Conservation (phyloP, 2,113 vertebrate genomes). For the Apteryx mantelli region DNA sequence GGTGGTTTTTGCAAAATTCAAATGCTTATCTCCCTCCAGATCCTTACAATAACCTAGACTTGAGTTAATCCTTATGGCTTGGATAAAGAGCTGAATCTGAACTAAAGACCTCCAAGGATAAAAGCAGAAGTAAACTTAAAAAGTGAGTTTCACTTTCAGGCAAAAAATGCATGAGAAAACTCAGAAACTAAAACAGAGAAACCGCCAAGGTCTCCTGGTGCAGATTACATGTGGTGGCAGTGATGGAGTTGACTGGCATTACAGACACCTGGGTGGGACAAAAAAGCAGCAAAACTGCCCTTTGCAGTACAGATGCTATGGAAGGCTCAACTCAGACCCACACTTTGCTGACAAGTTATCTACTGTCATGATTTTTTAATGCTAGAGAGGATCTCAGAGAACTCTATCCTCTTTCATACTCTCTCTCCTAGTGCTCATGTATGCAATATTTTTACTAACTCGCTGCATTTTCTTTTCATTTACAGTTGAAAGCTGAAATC, state of each 20-base stretch:
- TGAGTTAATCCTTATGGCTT: background rate
- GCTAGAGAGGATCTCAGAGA: background rate
- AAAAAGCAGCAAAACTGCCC: background rate
- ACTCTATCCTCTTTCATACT: background rate
- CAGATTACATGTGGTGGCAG: background rate
- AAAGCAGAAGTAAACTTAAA: background rate
- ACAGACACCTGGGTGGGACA: background rate
- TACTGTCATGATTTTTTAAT: background rate
- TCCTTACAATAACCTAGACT: background rate
- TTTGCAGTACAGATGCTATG: background rate
- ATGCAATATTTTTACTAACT: background rate
- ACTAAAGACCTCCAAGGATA: background rate
- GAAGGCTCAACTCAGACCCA: background rate
- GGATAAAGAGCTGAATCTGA: background rate
- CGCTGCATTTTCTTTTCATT: background rate
- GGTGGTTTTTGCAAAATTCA: background rate
- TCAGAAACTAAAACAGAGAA: background rate
- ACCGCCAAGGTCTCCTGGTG: background rate
- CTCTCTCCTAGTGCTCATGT: background rate
- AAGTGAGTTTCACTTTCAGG: background rate
- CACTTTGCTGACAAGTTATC: background rate
- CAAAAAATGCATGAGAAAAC: background rate
- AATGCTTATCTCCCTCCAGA: background rate
- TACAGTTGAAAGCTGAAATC: background rate
- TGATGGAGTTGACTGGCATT: background rate